Percentiles rank a stretch among this genome's conserved stretches.
These are phyloP conservation scores for Styela clava DNA, from an alignment of 23 tunicate species.

Conservation along the genomic window DNA sequence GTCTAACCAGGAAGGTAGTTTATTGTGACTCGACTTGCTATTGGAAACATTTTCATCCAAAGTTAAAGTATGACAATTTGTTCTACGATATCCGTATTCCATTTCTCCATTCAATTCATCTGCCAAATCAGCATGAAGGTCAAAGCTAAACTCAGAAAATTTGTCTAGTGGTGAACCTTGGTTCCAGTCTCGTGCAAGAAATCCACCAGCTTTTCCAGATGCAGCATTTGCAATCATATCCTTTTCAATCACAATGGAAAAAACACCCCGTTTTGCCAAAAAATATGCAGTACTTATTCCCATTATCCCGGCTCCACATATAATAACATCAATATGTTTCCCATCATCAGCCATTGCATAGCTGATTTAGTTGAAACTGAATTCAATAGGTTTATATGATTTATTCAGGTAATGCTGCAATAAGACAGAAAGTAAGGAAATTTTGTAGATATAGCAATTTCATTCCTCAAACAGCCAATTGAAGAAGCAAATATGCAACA, in stretches of 20 bases:
- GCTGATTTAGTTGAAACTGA: neutral
- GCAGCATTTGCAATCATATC: constrained; percentile 61
- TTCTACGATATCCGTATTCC: constrained; percentile 52
- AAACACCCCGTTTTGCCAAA: constrained; percentile 39
- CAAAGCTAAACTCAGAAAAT: constrained; percentile 52
- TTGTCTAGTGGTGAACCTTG: constrained; percentile 14
- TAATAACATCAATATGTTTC: constrained; percentile 46
- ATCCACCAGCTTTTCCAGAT: constrained; percentile 87
- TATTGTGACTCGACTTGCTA: neutral
- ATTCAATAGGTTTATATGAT: no score
- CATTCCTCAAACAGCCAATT: no score
- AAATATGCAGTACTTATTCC: constrained; percentile 53
- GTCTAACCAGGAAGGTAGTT: constrained; percentile 35
- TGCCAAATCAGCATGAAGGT: constrained; percentile 39
- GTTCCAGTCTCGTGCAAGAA: constrained; percentile 75
- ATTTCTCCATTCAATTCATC: constrained; percentile 36
- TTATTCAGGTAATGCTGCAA: no score
- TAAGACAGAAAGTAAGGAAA: no score
- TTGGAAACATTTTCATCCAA: neutral
- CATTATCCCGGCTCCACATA: constrained; percentile 83
- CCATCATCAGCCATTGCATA: neutral
- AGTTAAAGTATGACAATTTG: constrained; percentile 33
- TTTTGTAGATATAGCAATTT: no score
- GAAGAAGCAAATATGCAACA: no score
- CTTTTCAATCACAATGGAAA: constrained; percentile 42